Evolutionary conservation across 1,140 invertebrate genomes (phyloP), one percentile per base, ranked within the genome.

Genomic region (Cydia strobilella): DNA sequence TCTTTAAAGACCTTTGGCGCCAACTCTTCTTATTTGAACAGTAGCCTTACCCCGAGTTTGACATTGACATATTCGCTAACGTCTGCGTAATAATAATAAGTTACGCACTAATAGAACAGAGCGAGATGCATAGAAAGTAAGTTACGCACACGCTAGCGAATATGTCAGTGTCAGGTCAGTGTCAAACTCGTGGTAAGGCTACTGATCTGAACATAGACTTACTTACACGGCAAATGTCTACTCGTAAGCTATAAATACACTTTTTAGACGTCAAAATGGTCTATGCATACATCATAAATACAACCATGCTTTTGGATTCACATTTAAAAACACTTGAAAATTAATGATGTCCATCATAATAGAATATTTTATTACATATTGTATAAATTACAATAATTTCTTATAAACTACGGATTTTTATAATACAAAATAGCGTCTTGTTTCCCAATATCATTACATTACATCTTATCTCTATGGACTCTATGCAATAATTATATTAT

Each of bases 341-440:
- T 69, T n/a, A 39, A 39, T 35, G 65, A 69, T 35, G 65, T 69
- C 27, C 15, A 25, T 39, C 15, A 69, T 23, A 69, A 69, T 39
- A 69, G 15, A 65, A 35, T 27, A 65, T 69, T 39, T 35, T 69
- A 18, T 39, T 66, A 69, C 35, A 39, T 69, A 69, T n/a, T n/a
- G n/a, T n/a, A n/a, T 66, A 13, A 66, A 7, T 35, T 69, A 69
- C 15, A 39, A 69, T 69, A 69, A 10, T 35, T 69, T 35, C 27
- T 18, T 69, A 59, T 23, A 59, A 23, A 23, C 83, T 85, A 84
- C 10, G 76, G 82, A 80, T 77, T 82, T 39, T 85, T 86, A 85
- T 84, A 80, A 81, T 88, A 88, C 84, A 90, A 83, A 74, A 80
- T 89, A 92, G 90, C 90, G 90, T 79, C 86, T 92, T 90, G 89